phyloP scores from a whole-genome alignment of 2,888 invertebrate species.

The Malachius bipustulatus region DNA sequence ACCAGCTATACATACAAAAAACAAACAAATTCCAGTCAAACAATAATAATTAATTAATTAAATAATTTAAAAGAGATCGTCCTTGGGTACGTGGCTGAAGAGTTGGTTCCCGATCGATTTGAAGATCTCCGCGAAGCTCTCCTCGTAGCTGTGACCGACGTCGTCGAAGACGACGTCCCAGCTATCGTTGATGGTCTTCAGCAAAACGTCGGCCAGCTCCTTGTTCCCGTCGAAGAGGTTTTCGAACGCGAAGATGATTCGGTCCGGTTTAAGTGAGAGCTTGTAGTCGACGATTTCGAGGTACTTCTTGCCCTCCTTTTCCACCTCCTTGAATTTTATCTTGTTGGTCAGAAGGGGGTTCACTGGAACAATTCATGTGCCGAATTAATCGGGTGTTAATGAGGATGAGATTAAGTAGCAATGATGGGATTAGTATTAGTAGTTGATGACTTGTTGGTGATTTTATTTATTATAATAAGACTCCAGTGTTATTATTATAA shows the following conservation, averaged over 20 bases:
- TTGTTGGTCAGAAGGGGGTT: too few relatives aligned
- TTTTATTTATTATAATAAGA: too few relatives aligned
- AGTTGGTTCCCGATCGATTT: conserved; percentile 6
- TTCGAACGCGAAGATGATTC: conserved; percentile 15
- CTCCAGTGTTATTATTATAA: too few relatives aligned
- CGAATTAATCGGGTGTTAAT: too few relatives aligned
- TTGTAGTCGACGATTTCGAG: not conserved
- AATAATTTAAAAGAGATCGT: not conserved
- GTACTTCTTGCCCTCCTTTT: not conserved
- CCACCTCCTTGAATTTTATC: not conserved
- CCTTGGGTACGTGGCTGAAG: conserved; percentile 9
- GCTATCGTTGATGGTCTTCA: conserved; percentile 20
- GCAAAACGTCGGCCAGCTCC: conserved; percentile 17
- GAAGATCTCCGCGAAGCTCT: conserved; percentile 13
- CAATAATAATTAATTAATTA: too few relatives aligned
- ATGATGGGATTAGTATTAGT: too few relatives aligned
- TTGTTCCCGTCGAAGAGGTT: conserved; percentile 22
- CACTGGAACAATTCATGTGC: too few relatives aligned
- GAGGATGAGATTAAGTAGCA: too few relatives aligned
- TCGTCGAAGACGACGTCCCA: conserved; percentile 19
- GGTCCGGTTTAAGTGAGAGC: not conserved
- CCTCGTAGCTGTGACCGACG: conserved; percentile 16
- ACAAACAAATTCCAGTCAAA: too few relatives aligned
- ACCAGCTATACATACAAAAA: too few relatives aligned
- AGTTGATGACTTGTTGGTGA: too few relatives aligned